Evolutionary conservation across 2,113 vertebrate species (phyloP).

Genomic region (Equus quagga): DNA sequence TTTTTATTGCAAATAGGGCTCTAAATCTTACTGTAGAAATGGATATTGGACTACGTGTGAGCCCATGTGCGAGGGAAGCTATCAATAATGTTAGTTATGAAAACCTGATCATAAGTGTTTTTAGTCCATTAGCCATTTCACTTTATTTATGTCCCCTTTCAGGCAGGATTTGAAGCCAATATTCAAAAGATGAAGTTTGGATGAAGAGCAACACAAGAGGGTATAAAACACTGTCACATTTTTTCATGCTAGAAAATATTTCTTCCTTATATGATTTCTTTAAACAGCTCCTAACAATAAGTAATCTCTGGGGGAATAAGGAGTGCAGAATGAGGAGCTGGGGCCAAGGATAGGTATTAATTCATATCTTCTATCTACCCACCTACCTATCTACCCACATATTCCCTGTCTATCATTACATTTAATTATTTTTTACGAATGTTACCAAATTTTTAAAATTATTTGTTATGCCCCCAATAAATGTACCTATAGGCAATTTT

Average conservation of each 20-base stretch:
- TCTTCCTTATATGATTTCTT: slow-evolving; percentile 74
- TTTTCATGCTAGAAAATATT: slow-evolving; percentile 79
- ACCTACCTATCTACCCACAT: not conserved
- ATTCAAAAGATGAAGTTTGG: slow-evolving; percentile 86
- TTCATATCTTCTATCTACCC: not conserved
- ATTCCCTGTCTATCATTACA: slow-evolving; percentile 68
- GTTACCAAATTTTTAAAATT: slow-evolving; percentile 57
- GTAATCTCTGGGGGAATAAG: slow-evolving; percentile 62
- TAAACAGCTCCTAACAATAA: slow-evolving; percentile 71
- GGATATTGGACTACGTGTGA: slow-evolving; percentile 82
- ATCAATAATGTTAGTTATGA: slow-evolving; percentile 89
- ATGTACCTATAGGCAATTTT: not conserved
- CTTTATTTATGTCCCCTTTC: slow-evolving; percentile 89
- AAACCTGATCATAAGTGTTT: slow-evolving; percentile 90
- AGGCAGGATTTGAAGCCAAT: slow-evolving; percentile 85
- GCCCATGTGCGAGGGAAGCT: slow-evolving; percentile 80
- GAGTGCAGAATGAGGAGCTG: not conserved
- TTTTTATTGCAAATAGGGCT: slow-evolving; percentile 89
- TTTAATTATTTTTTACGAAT: slow-evolving; percentile 70
- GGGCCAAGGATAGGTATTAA: not conserved
- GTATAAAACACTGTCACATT: slow-evolving; percentile 84
- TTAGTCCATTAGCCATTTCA: slow-evolving; percentile 89
- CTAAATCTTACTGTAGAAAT: slow-evolving; percentile 90
- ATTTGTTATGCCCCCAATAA: not conserved
- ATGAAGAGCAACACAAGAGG: slow-evolving; percentile 80